phyloP scores from a whole-genome alignment of 1,140 invertebrate genomes.

The Octopus bimaculoides region DNA sequence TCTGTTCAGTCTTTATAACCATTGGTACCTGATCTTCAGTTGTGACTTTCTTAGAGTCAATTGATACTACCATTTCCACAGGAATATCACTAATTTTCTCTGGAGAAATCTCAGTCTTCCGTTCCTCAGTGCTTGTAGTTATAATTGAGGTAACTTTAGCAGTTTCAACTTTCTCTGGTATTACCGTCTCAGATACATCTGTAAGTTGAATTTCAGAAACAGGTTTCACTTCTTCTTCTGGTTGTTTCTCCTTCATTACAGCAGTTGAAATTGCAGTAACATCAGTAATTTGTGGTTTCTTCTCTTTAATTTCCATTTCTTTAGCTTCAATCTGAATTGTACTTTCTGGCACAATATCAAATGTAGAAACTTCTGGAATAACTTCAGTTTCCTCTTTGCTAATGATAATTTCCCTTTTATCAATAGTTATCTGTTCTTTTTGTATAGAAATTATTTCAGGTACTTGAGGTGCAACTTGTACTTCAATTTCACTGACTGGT shows the following conservation, averaged over 20 bases:
- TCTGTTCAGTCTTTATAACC: background rate
- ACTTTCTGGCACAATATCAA: background rate
- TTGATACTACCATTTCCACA: constrained; percentile 7
- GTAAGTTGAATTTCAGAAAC: background rate
- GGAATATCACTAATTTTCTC: background rate
- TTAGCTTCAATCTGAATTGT: background rate
- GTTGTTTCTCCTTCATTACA: constrained; percentile 3
- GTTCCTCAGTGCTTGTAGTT: background rate
- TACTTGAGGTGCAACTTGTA: too few species aligned
- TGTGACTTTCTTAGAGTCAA: background rate
- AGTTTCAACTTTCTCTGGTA: background rate
- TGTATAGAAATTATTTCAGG: background rate
- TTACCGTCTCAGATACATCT: background rate
- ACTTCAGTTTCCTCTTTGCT: background rate
- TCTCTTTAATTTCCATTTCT: background rate
- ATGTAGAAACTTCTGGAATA: background rate
- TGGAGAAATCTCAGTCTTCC: background rate
- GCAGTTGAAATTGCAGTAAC: background rate
- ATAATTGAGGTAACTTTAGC: background rate
- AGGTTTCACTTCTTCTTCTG: constrained; percentile 14
- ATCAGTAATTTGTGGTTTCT: background rate
- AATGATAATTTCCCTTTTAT: background rate
- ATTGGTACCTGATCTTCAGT: background rate
- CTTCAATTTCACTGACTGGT: too few species aligned
- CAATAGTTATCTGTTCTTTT: background rate